Conservation (phyloP, 1,140 invertebrate species). For the Dendrolimus kikuchii region DNA sequence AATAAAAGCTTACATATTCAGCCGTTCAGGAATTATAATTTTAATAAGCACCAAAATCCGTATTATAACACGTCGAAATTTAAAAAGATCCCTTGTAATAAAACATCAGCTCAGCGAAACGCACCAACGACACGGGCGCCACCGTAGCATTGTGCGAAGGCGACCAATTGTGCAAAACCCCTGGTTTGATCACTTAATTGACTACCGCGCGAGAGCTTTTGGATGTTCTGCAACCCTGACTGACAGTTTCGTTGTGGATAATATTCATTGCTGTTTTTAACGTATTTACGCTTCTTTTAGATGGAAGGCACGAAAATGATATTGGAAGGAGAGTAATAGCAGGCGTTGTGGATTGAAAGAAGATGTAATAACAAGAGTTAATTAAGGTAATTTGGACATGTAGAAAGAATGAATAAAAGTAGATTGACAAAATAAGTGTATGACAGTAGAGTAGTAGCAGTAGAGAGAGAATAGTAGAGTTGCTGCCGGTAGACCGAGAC, state of each 20-base stretch:
- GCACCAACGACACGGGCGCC: slow-evolving; percentile 24
- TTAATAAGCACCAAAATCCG: slow-evolving; percentile 12
- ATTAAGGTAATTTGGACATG: no score
- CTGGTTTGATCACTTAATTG: slow-evolving; percentile 67
- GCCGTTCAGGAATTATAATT: no score
- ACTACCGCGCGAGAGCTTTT: slow-evolving; percentile 55
- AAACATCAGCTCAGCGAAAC: background rate
- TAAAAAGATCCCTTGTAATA: background rate
- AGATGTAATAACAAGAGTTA: no score
- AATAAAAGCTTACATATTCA: no score
- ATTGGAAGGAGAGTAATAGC: no score
- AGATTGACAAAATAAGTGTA: no score
- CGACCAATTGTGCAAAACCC: slow-evolving; percentile 63
- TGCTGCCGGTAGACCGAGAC: no score
- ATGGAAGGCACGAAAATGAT: no score
- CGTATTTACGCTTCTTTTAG: background rate
- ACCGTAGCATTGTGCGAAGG: slow-evolving; percentile 54
- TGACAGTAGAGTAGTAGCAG: no score
- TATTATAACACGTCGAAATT: slow-evolving; percentile 21
- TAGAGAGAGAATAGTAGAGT: no score
- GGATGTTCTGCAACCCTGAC: slow-evolving; percentile 17
- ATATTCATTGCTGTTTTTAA: slow-evolving; percentile 29
- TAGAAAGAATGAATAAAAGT: no score
- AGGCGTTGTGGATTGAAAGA: no score
- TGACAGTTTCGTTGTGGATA: slow-evolving; percentile 5